Conservation (phyloP, 2,113 vertebrate species). For the Dipodomys merriami region DNA sequence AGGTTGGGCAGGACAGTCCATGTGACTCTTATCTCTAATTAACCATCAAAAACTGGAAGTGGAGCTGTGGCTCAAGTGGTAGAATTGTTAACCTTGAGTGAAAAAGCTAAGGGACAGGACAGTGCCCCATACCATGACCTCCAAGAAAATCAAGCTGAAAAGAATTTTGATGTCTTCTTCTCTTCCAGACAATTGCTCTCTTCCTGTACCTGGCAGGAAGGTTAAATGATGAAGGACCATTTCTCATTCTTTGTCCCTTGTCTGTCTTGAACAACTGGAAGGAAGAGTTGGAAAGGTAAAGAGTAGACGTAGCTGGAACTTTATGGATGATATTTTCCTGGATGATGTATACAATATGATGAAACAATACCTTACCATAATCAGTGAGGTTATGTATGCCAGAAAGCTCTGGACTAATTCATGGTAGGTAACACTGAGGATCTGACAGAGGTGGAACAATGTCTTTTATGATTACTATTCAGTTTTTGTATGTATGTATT, state of each 20-base stretch:
- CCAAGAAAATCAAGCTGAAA: no score
- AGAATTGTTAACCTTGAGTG: no score
- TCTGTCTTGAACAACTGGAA: slow-evolving; percentile 95
- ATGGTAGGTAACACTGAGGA: not conserved
- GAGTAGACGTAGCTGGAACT: not conserved
- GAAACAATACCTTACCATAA: not conserved
- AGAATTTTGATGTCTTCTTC: no score
- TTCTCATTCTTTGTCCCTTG: slow-evolving; percentile 93
- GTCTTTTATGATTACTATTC: not conserved
- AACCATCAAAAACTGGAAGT: no score
- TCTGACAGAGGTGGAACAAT: not conserved
- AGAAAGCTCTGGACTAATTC: slow-evolving; percentile 33
- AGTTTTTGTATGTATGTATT: no score
- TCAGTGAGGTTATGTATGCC: slow-evolving; percentile 4
- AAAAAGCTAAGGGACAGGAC: no score
- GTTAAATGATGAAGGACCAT: slow-evolving; percentile 85
- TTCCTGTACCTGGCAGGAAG: slow-evolving; percentile 89
- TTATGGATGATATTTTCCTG: not conserved
- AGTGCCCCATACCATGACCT: no score
- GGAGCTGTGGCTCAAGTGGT: no score
- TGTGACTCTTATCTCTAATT: no score
- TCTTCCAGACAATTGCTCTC: slow-evolving; percentile 91
- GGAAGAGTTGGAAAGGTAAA: slow-evolving; percentile 90
- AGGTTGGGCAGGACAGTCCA: no score
- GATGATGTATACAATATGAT: not conserved